Evolutionary conservation across 2,888 invertebrate species (phyloP).

Genomic region (Drosophila antonietae): DNA sequence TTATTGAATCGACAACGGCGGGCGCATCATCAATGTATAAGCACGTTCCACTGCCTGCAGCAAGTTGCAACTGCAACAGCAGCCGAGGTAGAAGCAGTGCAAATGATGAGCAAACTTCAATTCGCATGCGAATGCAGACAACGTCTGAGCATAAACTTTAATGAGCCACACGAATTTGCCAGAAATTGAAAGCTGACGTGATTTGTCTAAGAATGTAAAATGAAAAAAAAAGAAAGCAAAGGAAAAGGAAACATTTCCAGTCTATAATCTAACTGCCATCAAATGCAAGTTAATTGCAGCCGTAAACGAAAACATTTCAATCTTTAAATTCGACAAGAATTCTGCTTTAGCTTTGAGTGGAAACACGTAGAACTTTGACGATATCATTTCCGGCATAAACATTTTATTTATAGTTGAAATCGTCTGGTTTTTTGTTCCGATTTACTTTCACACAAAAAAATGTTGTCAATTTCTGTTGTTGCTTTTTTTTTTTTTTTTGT

Average conservation of each 20-base stretch:
- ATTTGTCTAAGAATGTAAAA: conserved; percentile 45
- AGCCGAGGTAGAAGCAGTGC: conserved; percentile 33
- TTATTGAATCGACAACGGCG: conserved; percentile 69
- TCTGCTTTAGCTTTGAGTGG: conserved; percentile 10
- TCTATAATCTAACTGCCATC: neutral
- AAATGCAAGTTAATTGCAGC: conserved; percentile 2
- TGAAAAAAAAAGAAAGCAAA: neutral
- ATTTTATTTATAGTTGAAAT: conserved; percentile 59
- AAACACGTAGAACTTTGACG: conserved; percentile 25
- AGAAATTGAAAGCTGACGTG: conserved; percentile 77
- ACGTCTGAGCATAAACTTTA: conserved; percentile 75
- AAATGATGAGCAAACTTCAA: conserved; percentile 81
- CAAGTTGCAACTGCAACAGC: conserved; percentile 38
- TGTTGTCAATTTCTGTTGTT: conserved; percentile 54
- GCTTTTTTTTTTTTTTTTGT: neutral
- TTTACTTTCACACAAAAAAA: conserved; percentile 47
- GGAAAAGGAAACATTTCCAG: neutral
- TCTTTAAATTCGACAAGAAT: conserved; percentile 14
- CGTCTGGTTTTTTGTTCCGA: conserved; percentile 47
- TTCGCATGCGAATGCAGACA: conserved; percentile 51
- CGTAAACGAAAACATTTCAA: conserved; percentile 7
- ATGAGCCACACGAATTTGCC: conserved; percentile 76
- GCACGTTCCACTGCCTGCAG: conserved; percentile 73
- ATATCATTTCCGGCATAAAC: conserved; percentile 56
- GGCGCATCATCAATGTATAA: conserved; percentile 78